Evolutionary conservation across 2,888 invertebrate species (phyloP), one percentile per base, ranked within the genome.

Genomic region (Heliconius cydno): DNA sequence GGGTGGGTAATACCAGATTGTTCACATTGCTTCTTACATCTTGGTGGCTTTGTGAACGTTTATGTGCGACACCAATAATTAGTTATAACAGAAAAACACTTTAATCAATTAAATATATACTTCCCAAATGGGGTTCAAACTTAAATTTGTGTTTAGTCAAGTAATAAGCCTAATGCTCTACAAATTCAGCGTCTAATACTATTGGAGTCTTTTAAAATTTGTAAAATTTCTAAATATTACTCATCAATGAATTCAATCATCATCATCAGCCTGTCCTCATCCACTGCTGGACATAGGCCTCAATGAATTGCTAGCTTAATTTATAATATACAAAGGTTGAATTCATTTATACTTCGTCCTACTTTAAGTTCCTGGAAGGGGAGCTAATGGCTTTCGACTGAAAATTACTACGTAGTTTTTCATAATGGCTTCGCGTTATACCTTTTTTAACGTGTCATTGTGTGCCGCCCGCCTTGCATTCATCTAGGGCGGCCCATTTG

Each of bases 341-440:
- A 68, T 79, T 46, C 70, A 79, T 79, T 79, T 79, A 70, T 79
- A 41, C 65, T 15, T 46, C 68, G 77, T 70, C 74, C 80, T 77
- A 77, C 74, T 70, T 80, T 77, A 80, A 70, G 80, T 77, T 77
- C 63, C 70, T 74, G 52, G 80, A 63, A 79, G 63, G 74, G 79
- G 41, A 70, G 57, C 77, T 79, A 79, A 79, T 79, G 73, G 77
- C 79, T 76, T 79, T 77, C 79, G 22, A 77, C n/a, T 72, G 72
- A 57, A 79, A 76, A 67, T 77, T 65, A 74, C 78, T 74, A 78
- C 60, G 74, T 78, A 74, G 78, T 74, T 78, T 78, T 75, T 79
- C 74, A 70, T 79, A 73, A 79, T 79, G 77, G 60, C n/a, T 67
- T 72, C 66, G 66, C 72, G 73, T 72, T 77, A 76, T 79, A 60